Base-by-base conservation (phyloP, 2,797 vertebrate genomes). In the Eulemur coronatus region DNA sequence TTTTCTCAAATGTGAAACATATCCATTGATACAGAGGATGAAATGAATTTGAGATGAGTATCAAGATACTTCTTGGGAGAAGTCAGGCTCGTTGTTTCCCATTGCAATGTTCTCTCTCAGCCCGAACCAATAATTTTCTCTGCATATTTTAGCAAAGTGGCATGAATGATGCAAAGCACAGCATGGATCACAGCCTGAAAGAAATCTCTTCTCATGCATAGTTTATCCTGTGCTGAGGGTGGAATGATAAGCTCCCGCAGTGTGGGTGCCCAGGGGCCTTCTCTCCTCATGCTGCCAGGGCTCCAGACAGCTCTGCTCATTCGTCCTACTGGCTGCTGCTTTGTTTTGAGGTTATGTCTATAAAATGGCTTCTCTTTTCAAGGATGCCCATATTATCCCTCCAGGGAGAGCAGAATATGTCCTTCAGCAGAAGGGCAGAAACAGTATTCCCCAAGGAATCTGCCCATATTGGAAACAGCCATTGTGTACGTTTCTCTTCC, bases 71-170 rank as follows among this genome's bases (percentile, higher is more conserved):
- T 61, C n/a, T 67, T 46, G 41, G 90, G 96, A 97, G 61, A 97
- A 52, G 1, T 72, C 78, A 11, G 59, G 6, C 1, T 20, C 30
- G 17, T 93, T 55, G 7, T 97, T 97, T 84, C 50, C 41, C 22
- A 26, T 7, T 63, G 38, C 13, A 3, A 20, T 57, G 33, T 20
- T 65, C 89, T 96, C 48, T 91, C 35, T 84, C 41, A 78, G 26
- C 87, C 43, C 14, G n/a, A 94, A 63, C 7, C 50, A 89, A 17
- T 81, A 2, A 50, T 94, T 97, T 97, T 91, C 88, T 97, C 92
- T 95, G 91, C 70, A 61, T 81, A 48, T 72, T 96, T 79, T 87
- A 88, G 95, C 52, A 92, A 96, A 96, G 89, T 80, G 75, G 28
- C 22, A n/a, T 38, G 84, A 92, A 80, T 69, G 10, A 67, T 78